Evolutionary conservation across 1,140 invertebrate species (phyloP).

Genomic region (Zaprionus nigranus): DNA sequence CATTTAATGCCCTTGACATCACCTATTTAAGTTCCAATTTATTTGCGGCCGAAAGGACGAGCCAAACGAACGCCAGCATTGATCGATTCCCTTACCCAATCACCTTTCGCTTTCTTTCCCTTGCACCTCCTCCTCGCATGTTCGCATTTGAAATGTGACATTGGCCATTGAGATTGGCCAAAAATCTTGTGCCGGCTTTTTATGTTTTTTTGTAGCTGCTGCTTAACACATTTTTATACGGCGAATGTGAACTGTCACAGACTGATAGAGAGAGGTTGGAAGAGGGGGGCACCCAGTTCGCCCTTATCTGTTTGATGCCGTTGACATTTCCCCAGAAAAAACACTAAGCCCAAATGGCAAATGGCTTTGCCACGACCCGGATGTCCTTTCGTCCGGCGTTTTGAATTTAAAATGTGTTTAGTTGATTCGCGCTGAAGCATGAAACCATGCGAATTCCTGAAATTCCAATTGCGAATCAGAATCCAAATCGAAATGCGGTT

Average conservation of each 20-base stretch:
- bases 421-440: slow-evolving; percentile 46
- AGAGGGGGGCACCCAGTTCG: background rate
- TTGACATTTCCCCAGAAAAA: slow-evolving; percentile 66
- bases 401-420: slow-evolving; percentile 60
- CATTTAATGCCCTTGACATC: slow-evolving; percentile 78
- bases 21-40: slow-evolving; percentile 82
- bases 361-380: slow-evolving; percentile 44
- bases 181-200: slow-evolving; percentile 73
- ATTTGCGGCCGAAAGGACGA: slow-evolving; percentile 64
- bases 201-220: slow-evolving; percentile 54
- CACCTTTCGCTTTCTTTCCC: slow-evolving; percentile 1
- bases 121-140: slow-evolving; percentile 12
- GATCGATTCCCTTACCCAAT: slow-evolving; percentile 66
- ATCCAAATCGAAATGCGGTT: slow-evolving; percentile 47
- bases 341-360: slow-evolving; percentile 70
- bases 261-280: background rate
- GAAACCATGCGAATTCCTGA: slow-evolving; percentile 15
- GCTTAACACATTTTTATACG: slow-evolving; percentile 59
- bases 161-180: slow-evolving; percentile 64
- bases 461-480: slow-evolving; percentile 27
- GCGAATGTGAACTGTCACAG: slow-evolving; percentile 69
- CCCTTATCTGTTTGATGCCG: slow-evolving; percentile 74
- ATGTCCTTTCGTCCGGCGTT: slow-evolving; percentile 37
- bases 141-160: slow-evolving; percentile 49
- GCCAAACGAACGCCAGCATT: slow-evolving; percentile 69